Base-by-base conservation (phyloP, 2,797 vertebrate genomes). In the Lepidocolaptes lacrymiger region DNA sequence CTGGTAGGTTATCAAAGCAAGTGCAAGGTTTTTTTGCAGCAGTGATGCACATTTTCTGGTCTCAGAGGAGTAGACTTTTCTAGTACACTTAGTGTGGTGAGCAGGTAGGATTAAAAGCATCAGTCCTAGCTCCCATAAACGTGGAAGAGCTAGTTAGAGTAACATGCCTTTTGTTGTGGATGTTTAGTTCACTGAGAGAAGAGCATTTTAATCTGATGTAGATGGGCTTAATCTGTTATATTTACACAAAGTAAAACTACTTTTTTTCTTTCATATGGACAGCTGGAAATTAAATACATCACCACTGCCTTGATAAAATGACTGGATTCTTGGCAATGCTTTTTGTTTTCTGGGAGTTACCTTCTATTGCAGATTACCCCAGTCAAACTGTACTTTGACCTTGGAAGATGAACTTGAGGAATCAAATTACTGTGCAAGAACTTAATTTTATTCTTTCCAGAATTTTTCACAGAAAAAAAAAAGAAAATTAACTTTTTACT, bases 301-400 rank as follows among this genome's bases (percentile, higher is more conserved):
- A 46, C 49, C 28, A 5, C 9, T 48, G 81, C 72, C 67, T 85
- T 92, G 85, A 90, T 89, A 95, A 88, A 95, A 68, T 81, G 84
- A 75, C 85, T 51, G 55, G 4, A 86, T 90, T 91, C 76, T 91
- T 97, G 94, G 89, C 89, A 93, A 44, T 72, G 73, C 27, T 74
- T 78, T 77, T 78, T 91, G 66, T 93, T 96, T 96, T 88, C 69
- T 95, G 93, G 91, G 91, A 93, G 85, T 94, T 95, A 85, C 87
- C 91, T 68, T 81, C 73, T 88, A 9, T 81, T 91, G 44, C 61
- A 88, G 41, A 91, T 93, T 85, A 84, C 68, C 18, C 85, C 32
- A 77, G 73, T 55, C 63, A 83, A 69, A 83, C 69, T 91, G 43
- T 83, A 83, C 73, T 89, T 49, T 96, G 91, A 94, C 93, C 85